phyloP scores from a whole-genome alignment of 2,888 invertebrate species.

The Cactoblastis cactorum region DNA sequence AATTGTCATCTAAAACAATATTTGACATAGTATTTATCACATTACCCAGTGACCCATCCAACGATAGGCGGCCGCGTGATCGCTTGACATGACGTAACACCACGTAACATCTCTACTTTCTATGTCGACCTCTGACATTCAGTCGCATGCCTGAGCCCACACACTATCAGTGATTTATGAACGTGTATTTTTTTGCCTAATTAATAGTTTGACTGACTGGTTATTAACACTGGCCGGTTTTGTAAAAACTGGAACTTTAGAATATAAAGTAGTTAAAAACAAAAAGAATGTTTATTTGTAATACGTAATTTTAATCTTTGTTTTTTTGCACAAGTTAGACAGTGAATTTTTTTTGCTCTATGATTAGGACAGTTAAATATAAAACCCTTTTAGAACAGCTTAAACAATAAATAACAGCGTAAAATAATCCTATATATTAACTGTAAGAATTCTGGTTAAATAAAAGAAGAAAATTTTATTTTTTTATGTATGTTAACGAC shows the following conservation, averaged over 20 bases:
- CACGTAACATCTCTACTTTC: constrained; percentile 29
- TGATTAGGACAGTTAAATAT: too few species aligned
- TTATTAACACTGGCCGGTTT: constrained; percentile 3
- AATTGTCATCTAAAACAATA: constrained; percentile 6
- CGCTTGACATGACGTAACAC: constrained; percentile 28
- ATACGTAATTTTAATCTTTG: too few species aligned
- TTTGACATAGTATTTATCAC: constrained; percentile 12
- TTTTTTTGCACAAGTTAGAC: too few species aligned
- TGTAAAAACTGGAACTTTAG: background rate
- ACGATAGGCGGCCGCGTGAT: constrained; percentile 32
- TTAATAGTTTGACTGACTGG: constrained; percentile 7
- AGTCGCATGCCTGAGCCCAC: constrained; percentile 13
- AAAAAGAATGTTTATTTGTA: too few species aligned
- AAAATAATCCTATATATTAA: too few species aligned
- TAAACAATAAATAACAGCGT: too few species aligned
- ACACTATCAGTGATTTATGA: constrained; percentile 33
- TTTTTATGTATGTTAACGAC: too few species aligned
- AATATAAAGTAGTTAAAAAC: too few species aligned
- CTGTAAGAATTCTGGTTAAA: too few species aligned
- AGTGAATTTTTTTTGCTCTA: too few species aligned
- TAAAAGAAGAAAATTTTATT: too few species aligned
- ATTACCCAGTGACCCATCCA: constrained; percentile 45
- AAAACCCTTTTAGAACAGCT: too few species aligned
- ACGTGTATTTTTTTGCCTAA: constrained; percentile 14
- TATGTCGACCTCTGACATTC: constrained; percentile 43